Percentiles rank a stretch among this genome's conserved stretches.
These are phyloP conservation scores for Callipepla californica DNA, from an alignment of 2,113 vertebrate species.

Conservation along the genomic window DNA sequence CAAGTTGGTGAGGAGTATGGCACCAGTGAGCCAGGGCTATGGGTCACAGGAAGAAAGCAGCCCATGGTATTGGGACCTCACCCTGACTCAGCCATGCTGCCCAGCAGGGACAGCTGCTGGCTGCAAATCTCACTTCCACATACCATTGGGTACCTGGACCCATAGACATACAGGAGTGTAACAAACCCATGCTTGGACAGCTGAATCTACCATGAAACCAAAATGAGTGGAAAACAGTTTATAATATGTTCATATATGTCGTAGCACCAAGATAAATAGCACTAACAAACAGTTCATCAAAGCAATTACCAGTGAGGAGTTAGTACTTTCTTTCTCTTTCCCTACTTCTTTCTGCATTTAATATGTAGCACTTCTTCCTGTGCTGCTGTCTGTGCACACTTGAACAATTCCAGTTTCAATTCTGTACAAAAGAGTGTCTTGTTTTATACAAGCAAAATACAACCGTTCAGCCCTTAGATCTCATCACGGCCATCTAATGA, in stretches of 20 bases:
- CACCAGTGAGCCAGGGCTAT: too few species aligned
- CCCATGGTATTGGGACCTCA: too few species aligned
- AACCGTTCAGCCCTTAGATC: not conserved
- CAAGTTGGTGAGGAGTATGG: too few species aligned
- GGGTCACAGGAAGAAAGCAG: too few species aligned
- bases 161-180: not conserved
- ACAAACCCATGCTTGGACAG: not conserved
- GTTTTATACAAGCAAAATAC: not conserved
- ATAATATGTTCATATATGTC: not conserved
- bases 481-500: not conserved
- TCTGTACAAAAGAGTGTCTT: not conserved
- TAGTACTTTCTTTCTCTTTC: not conserved
- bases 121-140: too few species aligned
- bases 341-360: not conserved
- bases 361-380: not conserved
- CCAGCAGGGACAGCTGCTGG: too few species aligned
- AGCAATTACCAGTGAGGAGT: not conserved
- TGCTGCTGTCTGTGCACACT: rapidly evolving
- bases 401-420: not conserved
- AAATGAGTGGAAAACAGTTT: not conserved
- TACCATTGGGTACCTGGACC: not conserved
- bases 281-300: not conserved
- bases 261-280: not conserved
- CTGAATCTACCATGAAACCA: not conserved
- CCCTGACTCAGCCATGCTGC: too few species aligned